Evolutionary conservation across 2,888 invertebrate genomes (phyloP), one percentile per base, ranked within the genome.

Genomic region (Mylabris sibirica): DNA sequence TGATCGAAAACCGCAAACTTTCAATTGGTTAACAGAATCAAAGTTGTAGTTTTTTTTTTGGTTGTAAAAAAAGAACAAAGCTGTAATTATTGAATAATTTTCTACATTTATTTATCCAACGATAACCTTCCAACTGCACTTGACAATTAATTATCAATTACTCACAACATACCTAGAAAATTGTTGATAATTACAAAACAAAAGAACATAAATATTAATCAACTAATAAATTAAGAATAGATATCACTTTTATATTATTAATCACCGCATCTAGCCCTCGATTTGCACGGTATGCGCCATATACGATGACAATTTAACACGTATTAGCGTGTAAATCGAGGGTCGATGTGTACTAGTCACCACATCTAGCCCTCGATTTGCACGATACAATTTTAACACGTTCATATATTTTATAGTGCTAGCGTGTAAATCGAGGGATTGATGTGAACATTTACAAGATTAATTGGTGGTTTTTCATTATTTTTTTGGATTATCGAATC

Each of bases 21-120:
- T 96, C 84, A 92, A 89, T 81, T 97, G 97, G 97, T 87, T 97
- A 5, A 97, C 97, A 0, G 94, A 96, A 85, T 96, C 97, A 6
- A 97, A 97, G 85, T 87, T 96, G 77, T 95, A 88, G 6, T n/a
- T 12, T 17, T n/a, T n/a, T n/a, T n/a, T n/a, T n/a, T n/a, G n/a
- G n/a, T n/a, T n/a, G n/a, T n/a, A n/a, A n/a, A n/a, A n/a, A n/a
- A n/a, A n/a, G n/a, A n/a, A n/a, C n/a, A 62, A 65, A 60, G 17
- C 35, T 41, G 5, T 49, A 8, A 9, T 62, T 20, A 66, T 57
- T 44, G 3, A 44, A 44, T 44, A 67, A 69, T 70, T 78, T 78
- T 76, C 78, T 79, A 79, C 79, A 78, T 79, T 78, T 79, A 79
- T 79, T 82, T 81, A 80, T 78, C 78, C 81, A 81, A 82, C 80